These are phyloP conservation scores for Trochalopteron elliotii DNA, from an alignment of 2,113 vertebrate species.

Conservation along the genomic window DNA sequence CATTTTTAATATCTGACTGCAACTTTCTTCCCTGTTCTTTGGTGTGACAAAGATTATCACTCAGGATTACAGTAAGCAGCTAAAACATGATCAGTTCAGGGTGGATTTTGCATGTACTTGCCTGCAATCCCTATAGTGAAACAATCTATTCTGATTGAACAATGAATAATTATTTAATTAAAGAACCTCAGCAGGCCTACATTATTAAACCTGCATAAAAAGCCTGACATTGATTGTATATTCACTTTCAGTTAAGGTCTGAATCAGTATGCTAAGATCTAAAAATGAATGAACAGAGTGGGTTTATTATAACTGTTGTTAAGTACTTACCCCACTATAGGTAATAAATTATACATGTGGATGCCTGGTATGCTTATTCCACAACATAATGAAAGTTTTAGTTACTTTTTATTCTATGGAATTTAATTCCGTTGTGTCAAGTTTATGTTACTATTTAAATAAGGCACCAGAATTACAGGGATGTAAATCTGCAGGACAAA, in stretches of 20 bases:
- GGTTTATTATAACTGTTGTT: constrained; percentile 21
- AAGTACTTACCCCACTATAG: neutral
- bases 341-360: constrained; percentile 53
- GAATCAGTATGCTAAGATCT: constrained; percentile 7
- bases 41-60: neutral
- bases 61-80: neutral
- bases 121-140: neutral
- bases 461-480: neutral
- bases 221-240: constrained; percentile 42
- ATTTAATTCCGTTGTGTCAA: neutral
- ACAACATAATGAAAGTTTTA: constrained; percentile 20
- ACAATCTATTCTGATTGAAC: constrained; percentile 34
- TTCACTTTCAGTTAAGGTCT: constrained; percentile 45
- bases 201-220: constrained; percentile 40
- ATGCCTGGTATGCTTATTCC: neutral
- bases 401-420: neutral
- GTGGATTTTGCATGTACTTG: neutral
- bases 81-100: neutral
- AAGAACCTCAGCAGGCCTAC: constrained; percentile 10
- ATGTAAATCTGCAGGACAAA: neutral
- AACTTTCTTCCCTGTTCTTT: neutral
- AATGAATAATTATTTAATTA: constrained; percentile 64
- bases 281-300: constrained; percentile 9
- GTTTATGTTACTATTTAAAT: neutral
- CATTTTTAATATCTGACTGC: neutral